Conservation (phyloP, 2,888 invertebrate genomes). For the Minunthozetes semirufus region DNA sequence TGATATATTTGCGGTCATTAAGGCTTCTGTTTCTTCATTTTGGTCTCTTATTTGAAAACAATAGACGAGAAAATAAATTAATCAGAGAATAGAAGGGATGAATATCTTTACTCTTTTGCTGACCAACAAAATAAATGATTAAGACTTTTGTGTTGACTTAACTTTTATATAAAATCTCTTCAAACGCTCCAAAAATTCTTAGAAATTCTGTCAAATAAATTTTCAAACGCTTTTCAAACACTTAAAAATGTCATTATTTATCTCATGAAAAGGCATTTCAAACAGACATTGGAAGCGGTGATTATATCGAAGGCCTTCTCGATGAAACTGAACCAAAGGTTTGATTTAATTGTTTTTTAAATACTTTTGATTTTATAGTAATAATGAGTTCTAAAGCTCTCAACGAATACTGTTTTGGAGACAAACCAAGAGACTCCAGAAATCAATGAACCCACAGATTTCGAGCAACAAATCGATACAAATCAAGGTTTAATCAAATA, state of each 20-base stretch:
- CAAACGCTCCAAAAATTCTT: too few relatives aligned
- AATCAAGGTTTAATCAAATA: background rate
- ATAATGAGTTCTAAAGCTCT: background rate
- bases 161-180: too few relatives aligned
- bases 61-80: background rate
- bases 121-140: too few relatives aligned
- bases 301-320: background rate
- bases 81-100: background rate
- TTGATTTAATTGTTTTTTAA: background rate
- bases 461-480: background rate
- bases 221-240: too few relatives aligned
- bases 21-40: background rate
- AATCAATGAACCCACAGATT: background rate
- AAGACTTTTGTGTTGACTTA: background rate
- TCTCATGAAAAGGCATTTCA: background rate
- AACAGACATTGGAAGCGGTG: conserved; percentile 14
- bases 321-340: conserved; percentile 9
- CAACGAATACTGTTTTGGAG: background rate
- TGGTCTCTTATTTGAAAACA: background rate
- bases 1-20: background rate
- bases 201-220: too few relatives aligned
- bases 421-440: background rate
- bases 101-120: too few relatives aligned
- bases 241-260: too few relatives aligned
- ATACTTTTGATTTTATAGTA: background rate